Conservation (phyloP, 1,140 invertebrate genomes). For the Atta colombica region DNA sequence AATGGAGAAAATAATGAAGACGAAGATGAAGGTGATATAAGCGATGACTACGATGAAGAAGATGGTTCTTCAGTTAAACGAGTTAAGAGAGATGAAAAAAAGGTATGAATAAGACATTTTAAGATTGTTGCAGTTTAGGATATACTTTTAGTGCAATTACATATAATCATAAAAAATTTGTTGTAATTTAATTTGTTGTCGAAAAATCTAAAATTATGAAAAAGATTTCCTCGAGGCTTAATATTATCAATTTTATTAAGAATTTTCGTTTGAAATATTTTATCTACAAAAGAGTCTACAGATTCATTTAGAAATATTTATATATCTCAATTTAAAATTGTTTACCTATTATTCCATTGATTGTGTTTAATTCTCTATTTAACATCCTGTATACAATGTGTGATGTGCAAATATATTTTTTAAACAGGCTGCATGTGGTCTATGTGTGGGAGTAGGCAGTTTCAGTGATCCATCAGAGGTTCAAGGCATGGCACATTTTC, state of each 20-base stretch:
- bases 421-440: slow-evolving; percentile 90
- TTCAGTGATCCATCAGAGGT: slow-evolving; percentile 92
- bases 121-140: background rate
- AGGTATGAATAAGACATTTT: slow-evolving; percentile 74
- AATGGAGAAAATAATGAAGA: slow-evolving; percentile 79
- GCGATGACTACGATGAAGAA: slow-evolving; percentile 62
- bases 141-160: background rate
- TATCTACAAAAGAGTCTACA: no score
- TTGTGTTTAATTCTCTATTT: background rate
- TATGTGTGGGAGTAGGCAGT: slow-evolving; percentile 91
- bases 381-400: background rate
- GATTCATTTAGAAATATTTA: no score
- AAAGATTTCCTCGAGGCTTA: background rate
- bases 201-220: background rate
- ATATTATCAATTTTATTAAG: background rate
- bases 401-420: slow-evolving; percentile 12
- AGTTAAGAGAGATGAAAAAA: slow-evolving; percentile 83
- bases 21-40: slow-evolving; percentile 3
- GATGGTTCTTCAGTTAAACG: slow-evolving; percentile 60
- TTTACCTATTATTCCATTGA: background rate
- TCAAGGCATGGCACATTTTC: slow-evolving; percentile 96
- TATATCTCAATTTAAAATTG: background rate
- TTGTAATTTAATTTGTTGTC: background rate
- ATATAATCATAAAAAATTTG: background rate
- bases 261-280: background rate